A percentile compares a stretch with the other conserved stretches of the same genome.
Evolutionary conservation across 1,140 invertebrate genomes (phyloP).

Genomic region (Heliconius melpomene): DNA sequence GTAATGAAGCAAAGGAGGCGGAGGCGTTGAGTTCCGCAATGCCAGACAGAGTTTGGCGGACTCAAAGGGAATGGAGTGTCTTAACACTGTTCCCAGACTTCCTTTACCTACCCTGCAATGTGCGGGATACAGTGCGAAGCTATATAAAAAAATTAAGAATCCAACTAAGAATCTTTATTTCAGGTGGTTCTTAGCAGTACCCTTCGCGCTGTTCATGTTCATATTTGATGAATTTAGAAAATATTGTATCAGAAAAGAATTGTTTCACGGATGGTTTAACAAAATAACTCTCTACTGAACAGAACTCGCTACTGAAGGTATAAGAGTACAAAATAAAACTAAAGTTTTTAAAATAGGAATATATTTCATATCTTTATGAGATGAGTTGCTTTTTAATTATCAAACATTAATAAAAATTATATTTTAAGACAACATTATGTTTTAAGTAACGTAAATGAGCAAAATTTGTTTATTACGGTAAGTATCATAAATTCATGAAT

Average conservation of each 20-base stretch:
- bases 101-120: too few relatives aligned
- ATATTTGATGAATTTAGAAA: conserved; percentile 69
- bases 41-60: too few relatives aligned
- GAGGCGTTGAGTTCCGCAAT: too few relatives aligned
- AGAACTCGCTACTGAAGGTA: neutral
- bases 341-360: conserved; percentile 36
- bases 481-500: neutral
- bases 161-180: conserved; percentile 19
- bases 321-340: conserved; percentile 19
- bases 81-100: too few relatives aligned
- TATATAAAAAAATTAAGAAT: too few relatives aligned
- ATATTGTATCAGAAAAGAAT: conserved; percentile 61
- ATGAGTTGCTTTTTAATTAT: conserved; percentile 37
- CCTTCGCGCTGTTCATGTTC: conserved; percentile 63
- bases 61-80: too few relatives aligned
- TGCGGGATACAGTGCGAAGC: too few relatives aligned
- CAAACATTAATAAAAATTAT: conserved; percentile 4
- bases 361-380: conserved; percentile 47
- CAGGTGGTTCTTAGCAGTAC: conserved; percentile 72
- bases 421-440: neutral
- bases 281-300: conserved; percentile 62
- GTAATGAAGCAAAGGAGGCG: too few relatives aligned
- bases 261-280: conserved; percentile 66
- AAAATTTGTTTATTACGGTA: conserved; percentile 25
- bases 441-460: conserved; percentile 44